phyloP scores from a whole-genome alignment of 2,113 vertebrate species.

The Meles meles region DNA sequence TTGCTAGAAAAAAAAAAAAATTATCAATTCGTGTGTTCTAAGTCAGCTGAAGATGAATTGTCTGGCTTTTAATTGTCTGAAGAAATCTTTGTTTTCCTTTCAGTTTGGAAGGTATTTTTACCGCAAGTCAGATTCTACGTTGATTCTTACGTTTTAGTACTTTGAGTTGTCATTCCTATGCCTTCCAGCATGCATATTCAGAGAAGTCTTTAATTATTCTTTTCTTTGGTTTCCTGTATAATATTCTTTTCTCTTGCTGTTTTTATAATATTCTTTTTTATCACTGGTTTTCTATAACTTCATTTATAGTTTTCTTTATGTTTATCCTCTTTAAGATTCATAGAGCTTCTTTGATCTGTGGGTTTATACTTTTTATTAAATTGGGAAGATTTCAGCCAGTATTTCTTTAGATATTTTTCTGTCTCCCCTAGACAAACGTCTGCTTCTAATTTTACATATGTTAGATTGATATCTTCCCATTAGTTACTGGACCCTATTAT shows the following conservation, averaged over 20 bases:
- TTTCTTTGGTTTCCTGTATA: neutral
- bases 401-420: neutral
- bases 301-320: neutral
- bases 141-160: neutral
- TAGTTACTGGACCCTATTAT: neutral
- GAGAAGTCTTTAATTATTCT: neutral
- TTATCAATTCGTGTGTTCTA: neutral
- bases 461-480: neutral
- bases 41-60: neutral
- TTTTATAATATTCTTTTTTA: neutral
- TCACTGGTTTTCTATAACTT: neutral
- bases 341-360: neutral
- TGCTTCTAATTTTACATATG: neutral
- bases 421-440: neutral
- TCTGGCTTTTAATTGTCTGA: neutral
- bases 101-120: neutral
- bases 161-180: neutral
- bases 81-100: neutral
- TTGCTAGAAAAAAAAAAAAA: neutral
- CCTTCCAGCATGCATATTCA: neutral
- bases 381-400: neutral
- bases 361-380: neutral
- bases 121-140: neutral
- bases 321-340: neutral
- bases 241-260: neutral